Conservation (phyloP, 2,797 vertebrate genomes). For the Poecile montanus region DNA sequence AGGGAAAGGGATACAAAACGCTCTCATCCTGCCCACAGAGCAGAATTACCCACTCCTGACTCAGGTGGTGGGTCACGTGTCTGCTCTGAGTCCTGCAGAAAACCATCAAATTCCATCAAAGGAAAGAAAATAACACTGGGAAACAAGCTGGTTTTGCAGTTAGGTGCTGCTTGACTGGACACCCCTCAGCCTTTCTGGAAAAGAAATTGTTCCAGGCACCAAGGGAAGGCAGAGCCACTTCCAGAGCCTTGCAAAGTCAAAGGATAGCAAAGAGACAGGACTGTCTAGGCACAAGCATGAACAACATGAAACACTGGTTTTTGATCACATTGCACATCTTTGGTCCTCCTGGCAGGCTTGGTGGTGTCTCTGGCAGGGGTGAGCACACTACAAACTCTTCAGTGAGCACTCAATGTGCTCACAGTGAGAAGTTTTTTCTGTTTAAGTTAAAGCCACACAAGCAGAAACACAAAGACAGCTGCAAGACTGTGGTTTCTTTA, state of each 20-base stretch:
- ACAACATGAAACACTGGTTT: not conserved
- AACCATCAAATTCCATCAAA: not conserved
- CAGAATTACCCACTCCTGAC: not conserved
- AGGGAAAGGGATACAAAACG: not conserved
- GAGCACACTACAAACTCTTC: not conserved
- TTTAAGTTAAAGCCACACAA: not conserved
- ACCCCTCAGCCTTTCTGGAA: not conserved
- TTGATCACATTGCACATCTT: not conserved
- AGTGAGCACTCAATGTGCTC: not conserved
- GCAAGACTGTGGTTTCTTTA: not conserved
- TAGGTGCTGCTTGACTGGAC: not conserved
- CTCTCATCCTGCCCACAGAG: not conserved
- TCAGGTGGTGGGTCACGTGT: fast-evolving
- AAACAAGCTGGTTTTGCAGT: not conserved
- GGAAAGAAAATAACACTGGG: not conserved
- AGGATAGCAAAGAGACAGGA: not conserved
- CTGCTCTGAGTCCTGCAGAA: not conserved
- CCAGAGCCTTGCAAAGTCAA: not conserved
- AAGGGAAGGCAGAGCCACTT: not conserved
- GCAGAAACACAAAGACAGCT: not conserved
- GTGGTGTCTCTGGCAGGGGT: not conserved
- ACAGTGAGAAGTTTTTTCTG: not conserved
- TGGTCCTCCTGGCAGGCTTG: not conserved
- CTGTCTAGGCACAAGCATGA: not conserved
- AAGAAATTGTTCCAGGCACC: not conserved